Evolutionary conservation across 1,140 invertebrate species (phyloP), one percentile per base, ranked within the genome.

Genomic region (Cydia fagiglandana): DNA sequence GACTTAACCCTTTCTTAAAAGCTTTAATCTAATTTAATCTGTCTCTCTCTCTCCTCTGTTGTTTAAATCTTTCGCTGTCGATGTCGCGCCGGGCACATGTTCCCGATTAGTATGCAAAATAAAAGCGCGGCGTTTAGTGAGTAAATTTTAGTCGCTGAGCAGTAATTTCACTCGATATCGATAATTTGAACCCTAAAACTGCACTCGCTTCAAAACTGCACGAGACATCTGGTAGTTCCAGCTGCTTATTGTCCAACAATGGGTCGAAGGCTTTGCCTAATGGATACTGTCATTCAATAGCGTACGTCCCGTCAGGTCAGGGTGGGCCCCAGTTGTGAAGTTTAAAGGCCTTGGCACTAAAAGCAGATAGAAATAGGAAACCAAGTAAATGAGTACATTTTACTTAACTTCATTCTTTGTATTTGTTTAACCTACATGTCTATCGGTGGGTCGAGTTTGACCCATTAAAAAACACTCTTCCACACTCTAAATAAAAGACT

Each of bases 261-360:
- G 6, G 30, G n/a, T 10, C 66, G 30, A 70, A 38, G 66, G 66
- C 34, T 70, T 20, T 38, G 4, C 66, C 66, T 70, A 70, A 70
- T 70, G 66, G 66, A 70, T n/a, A 17, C 30, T 70, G 56, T 61
- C 56, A 61, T 61, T 61, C 56, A 61, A 61, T 61, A 56, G 53
- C 7, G 9, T 17, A 17, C 4, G 7, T 56, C 4, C 13, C 38
- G 38, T 41, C 38, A 41, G 38, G 38, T 41, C 38, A 41, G 38
- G 38, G 38, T 41, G 38, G n/a, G 53, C 15, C 53, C 53, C 53
- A 56, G 53, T 56, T 56, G 5, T 9, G n/a, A 17, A 56, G 53
- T 56, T 56, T 56, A 56, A 56, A 56, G 56, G 17, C 56, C 56
- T 61, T 61, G 56, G 56, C 56, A 61, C 56, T 61, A 61, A 61